phyloP scores from a whole-genome alignment of 2,888 invertebrate species.

The Eristalis tenax region DNA sequence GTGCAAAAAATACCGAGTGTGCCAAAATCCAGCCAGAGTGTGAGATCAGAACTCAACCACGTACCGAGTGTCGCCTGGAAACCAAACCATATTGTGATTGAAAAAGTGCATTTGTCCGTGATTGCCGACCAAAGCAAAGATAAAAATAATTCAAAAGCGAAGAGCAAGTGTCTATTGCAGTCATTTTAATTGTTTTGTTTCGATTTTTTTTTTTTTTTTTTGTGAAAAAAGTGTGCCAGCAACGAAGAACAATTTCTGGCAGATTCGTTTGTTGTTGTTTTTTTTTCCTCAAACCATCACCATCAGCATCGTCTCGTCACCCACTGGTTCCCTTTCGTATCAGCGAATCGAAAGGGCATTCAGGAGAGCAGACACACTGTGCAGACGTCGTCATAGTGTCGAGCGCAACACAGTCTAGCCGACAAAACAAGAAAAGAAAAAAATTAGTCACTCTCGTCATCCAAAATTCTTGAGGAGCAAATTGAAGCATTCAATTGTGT shows the following conservation, averaged over 20 bases:
- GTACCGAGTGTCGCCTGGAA: background rate
- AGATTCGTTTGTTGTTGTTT: background rate
- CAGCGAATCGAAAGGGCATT: background rate
- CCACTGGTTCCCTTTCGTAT: background rate
- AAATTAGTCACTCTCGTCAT: background rate
- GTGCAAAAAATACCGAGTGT: background rate
- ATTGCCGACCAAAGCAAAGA: conserved; percentile 2
- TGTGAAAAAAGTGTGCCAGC: background rate
- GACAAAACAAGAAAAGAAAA: no score
- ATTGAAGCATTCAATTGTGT: background rate
- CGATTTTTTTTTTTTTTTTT: no score
- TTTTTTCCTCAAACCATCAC: background rate
- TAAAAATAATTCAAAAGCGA: background rate
- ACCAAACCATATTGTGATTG: conserved; percentile 61
- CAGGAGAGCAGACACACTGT: background rate
- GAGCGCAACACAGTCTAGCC: conserved; percentile 25
- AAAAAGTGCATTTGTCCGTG: conserved; percentile 55
- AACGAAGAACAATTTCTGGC: background rate
- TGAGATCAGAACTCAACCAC: background rate
- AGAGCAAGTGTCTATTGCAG: background rate
- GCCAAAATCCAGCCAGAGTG: background rate
- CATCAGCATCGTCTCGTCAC: background rate
- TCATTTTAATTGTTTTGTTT: no score
- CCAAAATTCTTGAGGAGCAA: background rate
- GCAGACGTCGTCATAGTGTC: conserved; percentile 13